These are phyloP conservation scores for Tetropium fuscum DNA, from an alignment of 2,888 invertebrate species.

Conservation along the genomic window DNA sequence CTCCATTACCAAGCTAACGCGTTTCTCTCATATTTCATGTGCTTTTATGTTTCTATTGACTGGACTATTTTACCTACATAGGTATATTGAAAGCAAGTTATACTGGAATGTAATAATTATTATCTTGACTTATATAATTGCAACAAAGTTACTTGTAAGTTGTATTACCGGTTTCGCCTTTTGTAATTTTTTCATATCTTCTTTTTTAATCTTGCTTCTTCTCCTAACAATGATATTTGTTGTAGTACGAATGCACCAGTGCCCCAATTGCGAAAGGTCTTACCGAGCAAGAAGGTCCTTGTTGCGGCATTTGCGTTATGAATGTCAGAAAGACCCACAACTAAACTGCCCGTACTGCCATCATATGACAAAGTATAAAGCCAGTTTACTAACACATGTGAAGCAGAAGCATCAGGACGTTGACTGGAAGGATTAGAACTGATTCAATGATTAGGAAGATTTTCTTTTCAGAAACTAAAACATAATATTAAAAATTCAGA, in stretches of 20 bases:
- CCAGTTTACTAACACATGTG: conserved; percentile 22
- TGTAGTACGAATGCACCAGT: conserved; percentile 27
- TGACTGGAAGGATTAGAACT: not conserved
- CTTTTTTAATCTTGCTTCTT: not conserved
- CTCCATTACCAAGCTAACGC: no score
- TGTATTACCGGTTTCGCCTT: not conserved
- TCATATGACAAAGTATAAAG: conserved; percentile 31
- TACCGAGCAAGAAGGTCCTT: conserved; percentile 35
- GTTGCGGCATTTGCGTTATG: conserved; percentile 35
- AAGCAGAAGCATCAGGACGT: conserved; percentile 19
- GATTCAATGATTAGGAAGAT: not conserved
- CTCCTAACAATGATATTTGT: conserved; percentile 7
- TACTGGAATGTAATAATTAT: no score
- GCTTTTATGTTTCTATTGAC: no score
- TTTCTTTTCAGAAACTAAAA: no score
- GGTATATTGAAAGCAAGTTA: no score
- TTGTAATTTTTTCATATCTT: not conserved
- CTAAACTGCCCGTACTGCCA: conserved; percentile 30
- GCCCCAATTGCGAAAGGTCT: conserved; percentile 20
- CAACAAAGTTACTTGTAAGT: no score
- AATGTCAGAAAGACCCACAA: conserved; percentile 37
- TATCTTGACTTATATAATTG: no score
- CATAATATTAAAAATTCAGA: no score
- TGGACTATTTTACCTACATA: no score
- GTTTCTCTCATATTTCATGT: no score